Conservation (phyloP, 2,113 vertebrate genomes). For the Daubentonia madagascariensis region DNA sequence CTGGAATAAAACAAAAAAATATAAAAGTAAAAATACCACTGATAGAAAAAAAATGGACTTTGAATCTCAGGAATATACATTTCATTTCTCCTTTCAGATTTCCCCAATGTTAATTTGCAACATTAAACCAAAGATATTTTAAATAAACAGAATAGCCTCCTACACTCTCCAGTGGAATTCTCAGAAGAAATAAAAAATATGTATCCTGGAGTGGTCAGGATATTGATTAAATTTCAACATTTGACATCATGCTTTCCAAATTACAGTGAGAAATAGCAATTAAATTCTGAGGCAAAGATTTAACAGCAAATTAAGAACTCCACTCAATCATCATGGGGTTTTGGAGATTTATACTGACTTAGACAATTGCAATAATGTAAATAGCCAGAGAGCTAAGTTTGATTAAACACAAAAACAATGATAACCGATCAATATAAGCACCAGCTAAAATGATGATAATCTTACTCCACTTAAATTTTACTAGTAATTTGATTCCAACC, state of each 20-base stretch:
- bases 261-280: neutral
- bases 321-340: neutral
- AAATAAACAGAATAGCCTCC: neutral
- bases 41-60: neutral
- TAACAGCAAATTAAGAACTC: neutral
- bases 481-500: neutral
- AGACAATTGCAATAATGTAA: neutral
- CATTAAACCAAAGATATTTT: neutral
- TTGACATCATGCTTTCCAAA: neutral
- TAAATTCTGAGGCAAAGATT: neutral
- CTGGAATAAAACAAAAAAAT: neutral
- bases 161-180: neutral
- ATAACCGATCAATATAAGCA: neutral
- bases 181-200: neutral
- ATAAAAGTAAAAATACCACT: neutral
- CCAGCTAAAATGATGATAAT: neutral
- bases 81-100: neutral
- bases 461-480: neutral
- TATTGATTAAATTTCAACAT: neutral
- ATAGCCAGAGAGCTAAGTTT: neutral
- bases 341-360: neutral
- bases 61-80: neutral
- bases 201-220: neutral
- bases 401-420: neutral
- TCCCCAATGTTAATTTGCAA: neutral